Evolutionary conservation across 2,113 vertebrate genomes (phyloP), one percentile per base, ranked within the genome.

Genomic region (Dinomys branickii): DNA sequence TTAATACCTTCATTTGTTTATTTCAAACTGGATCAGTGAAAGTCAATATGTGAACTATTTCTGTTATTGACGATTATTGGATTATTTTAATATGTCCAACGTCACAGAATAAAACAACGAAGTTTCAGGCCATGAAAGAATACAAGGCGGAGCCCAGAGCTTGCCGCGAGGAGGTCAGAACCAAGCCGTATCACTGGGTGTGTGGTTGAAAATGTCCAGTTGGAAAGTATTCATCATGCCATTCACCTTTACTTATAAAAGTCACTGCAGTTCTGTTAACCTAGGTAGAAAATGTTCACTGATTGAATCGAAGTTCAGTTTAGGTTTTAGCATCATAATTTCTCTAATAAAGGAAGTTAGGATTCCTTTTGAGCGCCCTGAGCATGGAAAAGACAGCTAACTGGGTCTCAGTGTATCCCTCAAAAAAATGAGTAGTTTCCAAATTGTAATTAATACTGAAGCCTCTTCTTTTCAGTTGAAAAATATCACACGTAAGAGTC

Each of bases 221-320:
- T 84, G 22, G 80, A 89, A 86, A 97, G 20, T n/a, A 86, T 86
- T 67, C 38, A 69, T 91, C 80, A 91, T 54, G 75, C 24, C 41
- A 30, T 90, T 81, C 7, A 24, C 85, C 94, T 85, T 73, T 52
- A 52, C 77, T 92, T 85, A n/a, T 93, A 89, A 73, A 91, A 90
- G 67, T 90, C 88, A 52, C n/a, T 85, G 41, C 47, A 63, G 59
- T n/a, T 69, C 90, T 84, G 61, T 93, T 93, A 97, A 85, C 19
- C 73, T 91, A 58, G 38, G 35, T 59, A 82, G 71, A 73, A 97
- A 86, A n/a, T 56, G 41, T 73, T 78, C 63, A n/a, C 88, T 19
- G 56, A 92, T 73, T 84, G 41, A 85, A 65, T 20, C 58, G 71
- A 96, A 96, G 89, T 58, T 35, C 26, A 94, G 35, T 14, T 69